Evolutionary conservation across 1,140 invertebrate genomes (phyloP).

Genomic region (Drosophila chauvacae): DNA sequence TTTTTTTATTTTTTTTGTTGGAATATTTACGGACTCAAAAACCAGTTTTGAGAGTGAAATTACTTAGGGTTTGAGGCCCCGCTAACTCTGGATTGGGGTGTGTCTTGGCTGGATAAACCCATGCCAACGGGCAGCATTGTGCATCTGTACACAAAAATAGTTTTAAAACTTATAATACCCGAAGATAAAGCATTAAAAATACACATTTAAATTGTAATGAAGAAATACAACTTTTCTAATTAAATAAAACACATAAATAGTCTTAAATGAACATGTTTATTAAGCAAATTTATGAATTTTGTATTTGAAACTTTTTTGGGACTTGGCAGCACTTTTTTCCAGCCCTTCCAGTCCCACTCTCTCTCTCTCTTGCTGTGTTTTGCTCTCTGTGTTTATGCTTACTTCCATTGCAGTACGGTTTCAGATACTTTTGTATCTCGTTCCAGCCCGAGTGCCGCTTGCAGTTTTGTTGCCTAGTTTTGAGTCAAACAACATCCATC

Average conservation of each 20-base stretch:
- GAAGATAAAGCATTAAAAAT: not conserved
- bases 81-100: not conserved
- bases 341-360: slow-evolving; percentile 26
- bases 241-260: not conserved
- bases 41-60: slow-evolving; percentile 36
- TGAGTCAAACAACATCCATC: slow-evolving; percentile 37
- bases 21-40: slow-evolving; percentile 12
- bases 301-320: not conserved
- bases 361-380: not conserved
- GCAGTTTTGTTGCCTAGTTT: slow-evolving; percentile 51
- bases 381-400: slow-evolving; percentile 3
- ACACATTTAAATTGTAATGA: no score
- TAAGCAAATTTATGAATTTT: not conserved
- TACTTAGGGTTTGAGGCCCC: not conserved
- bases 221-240: not conserved
- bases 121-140: not conserved
- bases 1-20: not conserved
- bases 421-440: slow-evolving; percentile 52
- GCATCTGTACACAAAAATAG: not conserved
- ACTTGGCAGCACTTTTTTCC: slow-evolving; percentile 48
- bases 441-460: slow-evolving; percentile 43
- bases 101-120: not conserved
- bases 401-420: slow-evolving; percentile 43
- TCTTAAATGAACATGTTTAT: not conserved
- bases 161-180: no score